These are phyloP conservation scores for Saturnia japonica DNA, from an alignment of 2,888 invertebrate species.

Conservation along the genomic window DNA sequence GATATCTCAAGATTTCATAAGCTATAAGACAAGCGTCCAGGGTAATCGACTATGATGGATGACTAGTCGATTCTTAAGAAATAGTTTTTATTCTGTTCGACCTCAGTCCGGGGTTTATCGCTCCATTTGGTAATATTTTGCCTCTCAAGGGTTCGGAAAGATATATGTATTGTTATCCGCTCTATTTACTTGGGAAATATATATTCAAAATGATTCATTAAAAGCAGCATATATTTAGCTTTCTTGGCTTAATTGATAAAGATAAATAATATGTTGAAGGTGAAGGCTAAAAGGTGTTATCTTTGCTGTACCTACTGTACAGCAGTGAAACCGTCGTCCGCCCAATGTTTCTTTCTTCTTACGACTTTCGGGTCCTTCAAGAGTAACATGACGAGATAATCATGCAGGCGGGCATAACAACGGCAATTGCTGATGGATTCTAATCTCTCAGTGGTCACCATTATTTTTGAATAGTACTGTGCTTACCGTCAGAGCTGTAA, in stretches of 20 bases:
- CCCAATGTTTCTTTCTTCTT: too few species aligned
- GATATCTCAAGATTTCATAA: constrained; percentile 3
- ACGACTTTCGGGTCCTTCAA: too few species aligned
- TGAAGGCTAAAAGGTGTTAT: too few species aligned
- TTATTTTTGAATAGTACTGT: too few species aligned
- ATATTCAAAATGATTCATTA: background rate
- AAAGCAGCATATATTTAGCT: background rate
- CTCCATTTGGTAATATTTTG: constrained; percentile 19
- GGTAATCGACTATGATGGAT: constrained; percentile 26
- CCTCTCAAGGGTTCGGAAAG: constrained; percentile 1
- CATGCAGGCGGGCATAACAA: too few species aligned
- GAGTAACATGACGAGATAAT: too few species aligned
- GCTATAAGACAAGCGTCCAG: constrained; percentile 6
- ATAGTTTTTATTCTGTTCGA: constrained; percentile 25
- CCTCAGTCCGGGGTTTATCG: constrained; percentile 19
- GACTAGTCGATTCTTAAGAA: constrained; percentile 19
- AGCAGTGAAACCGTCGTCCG: too few species aligned
- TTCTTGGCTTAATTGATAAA: background rate
- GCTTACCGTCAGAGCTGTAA: too few species aligned
- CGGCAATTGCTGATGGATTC: too few species aligned
- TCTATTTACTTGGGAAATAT: background rate
- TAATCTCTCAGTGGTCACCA: too few species aligned
- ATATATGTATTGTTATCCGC: constrained; percentile 3
- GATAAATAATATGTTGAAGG: background rate
- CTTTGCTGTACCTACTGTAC: too few species aligned